Percentiles rank a stretch among this genome's conserved stretches.
Conservation (phyloP, 1,140 invertebrate species). For the Drosophila sulfurigaster region DNA sequence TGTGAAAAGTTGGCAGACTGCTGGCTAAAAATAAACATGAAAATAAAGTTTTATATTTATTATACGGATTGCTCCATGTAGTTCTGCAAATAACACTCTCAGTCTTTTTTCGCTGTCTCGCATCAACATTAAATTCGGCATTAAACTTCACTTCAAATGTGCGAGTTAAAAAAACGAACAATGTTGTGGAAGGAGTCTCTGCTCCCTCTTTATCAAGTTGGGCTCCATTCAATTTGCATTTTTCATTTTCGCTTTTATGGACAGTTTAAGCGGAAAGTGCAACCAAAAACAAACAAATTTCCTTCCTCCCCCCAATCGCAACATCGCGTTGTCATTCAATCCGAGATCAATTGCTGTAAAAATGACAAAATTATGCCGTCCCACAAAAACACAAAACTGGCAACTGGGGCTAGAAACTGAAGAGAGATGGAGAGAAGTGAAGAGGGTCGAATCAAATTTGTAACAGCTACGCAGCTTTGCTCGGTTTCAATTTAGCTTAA, state of each 20-base stretch:
- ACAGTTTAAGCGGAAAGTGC: constrained; percentile 45
- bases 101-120: background rate
- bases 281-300: constrained; percentile 51
- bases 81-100: constrained; percentile 48
- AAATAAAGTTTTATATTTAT: constrained; percentile 76
- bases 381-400: background rate
- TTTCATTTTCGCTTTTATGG: constrained; percentile 70
- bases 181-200: background rate
- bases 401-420: background rate
- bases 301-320: background rate
- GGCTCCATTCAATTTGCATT: constrained; percentile 70
- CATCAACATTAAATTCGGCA: constrained; percentile 33
- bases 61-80: constrained; percentile 50
- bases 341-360: constrained; percentile 81
- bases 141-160: constrained; percentile 38
- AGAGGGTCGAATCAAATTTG: constrained; percentile 44
- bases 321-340: constrained; percentile 68
- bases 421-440: background rate
- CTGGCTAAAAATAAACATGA: constrained; percentile 72
- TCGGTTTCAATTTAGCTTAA: constrained; percentile 72
- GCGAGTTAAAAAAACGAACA: constrained; percentile 18
- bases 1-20: constrained; percentile 62
- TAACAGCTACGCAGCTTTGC: constrained; percentile 50
- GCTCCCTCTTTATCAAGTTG: background rate
- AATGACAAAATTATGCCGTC: constrained; percentile 76